phyloP scores from a whole-genome alignment of 37 sponge, comb jelly and placozoan species.

The Mnemiopsis leidyi region DNA sequence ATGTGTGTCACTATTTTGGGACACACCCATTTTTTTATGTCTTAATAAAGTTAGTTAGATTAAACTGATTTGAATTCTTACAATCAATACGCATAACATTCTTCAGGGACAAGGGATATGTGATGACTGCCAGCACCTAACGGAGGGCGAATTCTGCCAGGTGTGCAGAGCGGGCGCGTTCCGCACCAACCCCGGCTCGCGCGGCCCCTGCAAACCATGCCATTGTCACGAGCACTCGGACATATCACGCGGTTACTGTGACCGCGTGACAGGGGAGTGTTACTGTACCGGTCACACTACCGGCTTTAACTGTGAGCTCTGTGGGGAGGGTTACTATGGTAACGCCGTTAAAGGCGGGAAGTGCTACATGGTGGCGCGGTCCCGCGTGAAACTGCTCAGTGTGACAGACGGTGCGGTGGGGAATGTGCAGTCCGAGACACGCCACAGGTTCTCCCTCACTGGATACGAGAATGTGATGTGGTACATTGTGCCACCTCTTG shows the following conservation, averaged over 20 bases:
- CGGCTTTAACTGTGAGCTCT: constrained; percentile 30
- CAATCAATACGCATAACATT: no score
- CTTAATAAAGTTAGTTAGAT: no score
- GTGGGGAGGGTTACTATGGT: constrained; percentile 45
- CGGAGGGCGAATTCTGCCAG: constrained; percentile 11
- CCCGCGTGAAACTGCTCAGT: background rate
- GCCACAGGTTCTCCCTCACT: background rate
- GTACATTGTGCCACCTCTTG: background rate
- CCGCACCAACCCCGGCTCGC: background rate
- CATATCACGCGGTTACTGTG: constrained; percentile 22
- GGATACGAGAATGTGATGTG: constrained; percentile 63
- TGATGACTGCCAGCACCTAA: background rate
- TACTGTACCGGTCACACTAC: constrained; percentile 46
- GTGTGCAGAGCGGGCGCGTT: background rate
- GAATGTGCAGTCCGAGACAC: constrained; percentile 9
- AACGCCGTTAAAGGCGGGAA: background rate
- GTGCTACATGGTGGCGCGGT: constrained; percentile 32
- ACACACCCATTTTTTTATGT: no score
- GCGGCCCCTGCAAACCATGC: background rate
- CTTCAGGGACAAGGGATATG: constrained; percentile 18
- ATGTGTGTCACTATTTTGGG: no score
- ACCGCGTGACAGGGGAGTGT: background rate
- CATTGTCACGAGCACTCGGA: constrained; percentile 39
- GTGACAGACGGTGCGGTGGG: background rate
- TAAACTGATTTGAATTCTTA: no score